Percentiles rank a stretch among this genome's conserved stretches.
Conservation (phyloP, 2,113 vertebrate species). For the Cnemophilus loriae region DNA sequence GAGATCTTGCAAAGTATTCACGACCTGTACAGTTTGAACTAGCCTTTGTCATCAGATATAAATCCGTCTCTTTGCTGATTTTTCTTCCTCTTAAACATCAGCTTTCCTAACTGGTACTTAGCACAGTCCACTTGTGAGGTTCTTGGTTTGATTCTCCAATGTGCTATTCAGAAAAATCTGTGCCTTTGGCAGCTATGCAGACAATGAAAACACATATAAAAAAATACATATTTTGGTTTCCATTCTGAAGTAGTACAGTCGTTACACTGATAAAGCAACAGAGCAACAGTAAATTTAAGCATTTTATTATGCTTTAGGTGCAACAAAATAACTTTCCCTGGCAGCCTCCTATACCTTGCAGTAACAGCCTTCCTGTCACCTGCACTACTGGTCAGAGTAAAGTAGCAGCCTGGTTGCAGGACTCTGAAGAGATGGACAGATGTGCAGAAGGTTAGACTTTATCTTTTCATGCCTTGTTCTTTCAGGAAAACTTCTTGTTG, state of each 20-base stretch:
- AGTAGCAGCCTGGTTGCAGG: conserved; percentile 94
- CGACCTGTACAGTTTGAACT: neutral
- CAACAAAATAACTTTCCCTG: conserved; percentile 81
- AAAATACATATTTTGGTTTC: neutral
- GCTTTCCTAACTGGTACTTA: neutral
- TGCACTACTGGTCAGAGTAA: conserved; percentile 95
- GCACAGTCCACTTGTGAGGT: neutral
- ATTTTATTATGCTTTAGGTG: conserved; percentile 63
- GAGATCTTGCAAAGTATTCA: neutral
- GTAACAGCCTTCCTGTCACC: conserved; percentile 86
- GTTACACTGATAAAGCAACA: neutral
- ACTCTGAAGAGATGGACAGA: conserved; percentile 98
- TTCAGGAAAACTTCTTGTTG: neutral
- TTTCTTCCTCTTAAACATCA: neutral
- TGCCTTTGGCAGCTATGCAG: neutral
- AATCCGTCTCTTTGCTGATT: neutral
- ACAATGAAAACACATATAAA: neutral
- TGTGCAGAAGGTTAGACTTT: conserved; percentile 88
- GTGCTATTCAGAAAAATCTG: neutral
- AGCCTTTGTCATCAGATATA: neutral
- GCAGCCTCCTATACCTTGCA: conserved; percentile 78
- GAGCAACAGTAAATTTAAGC: neutral
- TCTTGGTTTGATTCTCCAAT: neutral
- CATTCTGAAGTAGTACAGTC: neutral
- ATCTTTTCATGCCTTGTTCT: neutral